Conservation (phyloP, 2,797 vertebrate species). For the Channallabes apus region DNA sequence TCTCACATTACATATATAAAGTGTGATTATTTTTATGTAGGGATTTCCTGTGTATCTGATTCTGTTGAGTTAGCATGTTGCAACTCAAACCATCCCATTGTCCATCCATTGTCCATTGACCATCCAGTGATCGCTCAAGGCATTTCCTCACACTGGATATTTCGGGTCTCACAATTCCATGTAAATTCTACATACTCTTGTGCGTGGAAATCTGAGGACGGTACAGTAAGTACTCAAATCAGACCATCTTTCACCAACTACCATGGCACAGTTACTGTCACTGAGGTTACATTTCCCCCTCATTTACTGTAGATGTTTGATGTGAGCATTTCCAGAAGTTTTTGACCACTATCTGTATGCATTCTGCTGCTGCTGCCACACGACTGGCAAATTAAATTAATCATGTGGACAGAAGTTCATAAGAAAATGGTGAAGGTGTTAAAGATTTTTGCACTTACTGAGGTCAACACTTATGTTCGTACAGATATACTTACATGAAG, state of each 20-base stretch:
- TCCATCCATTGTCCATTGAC: too few species aligned
- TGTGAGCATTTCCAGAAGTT: background rate
- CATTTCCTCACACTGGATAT: too few species aligned
- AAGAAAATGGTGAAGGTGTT: background rate
- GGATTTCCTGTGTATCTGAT: background rate
- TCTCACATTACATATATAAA: too few species aligned
- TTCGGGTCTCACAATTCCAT: background rate
- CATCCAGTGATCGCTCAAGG: too few species aligned
- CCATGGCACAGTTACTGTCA: background rate
- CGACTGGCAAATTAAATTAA: background rate
- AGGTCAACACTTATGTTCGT: background rate
- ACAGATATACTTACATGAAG: background rate
- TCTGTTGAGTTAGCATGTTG: background rate
- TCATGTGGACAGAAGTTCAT: background rate
- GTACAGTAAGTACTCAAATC: background rate
- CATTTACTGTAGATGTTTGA: background rate
- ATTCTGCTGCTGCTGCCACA: background rate
- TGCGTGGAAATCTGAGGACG: background rate
- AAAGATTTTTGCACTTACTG: background rate
- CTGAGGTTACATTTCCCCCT: background rate
- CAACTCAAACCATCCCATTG: background rate
- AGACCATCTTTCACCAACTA: background rate
- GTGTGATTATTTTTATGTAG: background rate
- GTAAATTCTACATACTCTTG: background rate
- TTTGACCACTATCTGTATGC: background rate